A percentile compares a stretch with the other conserved stretches of the same genome.
phyloP scores from a whole-genome alignment of 1,140 invertebrate species.

The Papilio polyxenes region DNA sequence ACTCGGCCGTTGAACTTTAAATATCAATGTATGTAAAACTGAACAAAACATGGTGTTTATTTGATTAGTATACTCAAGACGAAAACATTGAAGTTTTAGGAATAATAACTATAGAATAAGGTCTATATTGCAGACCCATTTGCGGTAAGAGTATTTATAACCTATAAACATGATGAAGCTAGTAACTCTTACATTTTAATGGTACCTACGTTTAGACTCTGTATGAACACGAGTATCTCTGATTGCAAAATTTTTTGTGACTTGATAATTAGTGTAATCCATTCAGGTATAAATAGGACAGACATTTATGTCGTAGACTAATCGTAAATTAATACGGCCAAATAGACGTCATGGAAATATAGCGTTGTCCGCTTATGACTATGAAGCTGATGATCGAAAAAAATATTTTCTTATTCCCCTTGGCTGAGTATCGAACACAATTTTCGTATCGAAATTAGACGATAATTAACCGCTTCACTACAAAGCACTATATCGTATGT shows the following conservation, averaged over 20 bases:
- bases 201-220: too few relatives aligned
- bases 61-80: background rate
- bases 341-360: too few relatives aligned
- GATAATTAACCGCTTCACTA: background rate
- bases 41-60: background rate
- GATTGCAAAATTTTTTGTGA: too few relatives aligned
- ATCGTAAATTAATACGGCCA: too few relatives aligned
- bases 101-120: background rate
- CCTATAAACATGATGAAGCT: too few relatives aligned
- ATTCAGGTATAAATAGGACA: too few relatives aligned
- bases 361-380: too few relatives aligned
- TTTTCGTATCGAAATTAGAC: constrained; percentile 50
- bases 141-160: background rate
- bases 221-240: too few relatives aligned
- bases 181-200: too few relatives aligned
- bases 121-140: background rate
- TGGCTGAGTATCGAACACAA: background rate
- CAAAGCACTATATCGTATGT: constrained; percentile 49
- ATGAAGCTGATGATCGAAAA: background rate
- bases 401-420: background rate
- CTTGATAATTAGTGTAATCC: too few relatives aligned
- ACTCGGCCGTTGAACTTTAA: constrained; percentile 4
- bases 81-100: background rate
- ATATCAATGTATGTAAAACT: constrained; percentile 13
- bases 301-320: too few relatives aligned